Conservation (phyloP, 2,113 vertebrate species). For the Dinomys branickii region DNA sequence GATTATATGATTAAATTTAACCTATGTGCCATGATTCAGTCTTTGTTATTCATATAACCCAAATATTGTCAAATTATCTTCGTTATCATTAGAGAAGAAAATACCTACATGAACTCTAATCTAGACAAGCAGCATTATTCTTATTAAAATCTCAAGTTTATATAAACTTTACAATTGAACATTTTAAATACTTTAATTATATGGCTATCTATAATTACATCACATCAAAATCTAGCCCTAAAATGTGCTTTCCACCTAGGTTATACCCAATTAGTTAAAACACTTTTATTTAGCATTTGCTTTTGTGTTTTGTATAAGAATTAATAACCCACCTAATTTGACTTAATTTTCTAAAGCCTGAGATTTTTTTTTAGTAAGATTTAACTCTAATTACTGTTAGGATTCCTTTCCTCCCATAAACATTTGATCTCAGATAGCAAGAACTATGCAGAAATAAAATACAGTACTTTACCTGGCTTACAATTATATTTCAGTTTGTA, state of each 20-base stretch:
- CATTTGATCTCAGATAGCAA: background rate
- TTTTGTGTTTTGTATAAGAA: slow-evolving; percentile 54
- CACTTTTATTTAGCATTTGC: slow-evolving; percentile 48
- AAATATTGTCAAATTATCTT: slow-evolving; percentile 45
- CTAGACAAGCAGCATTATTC: slow-evolving; percentile 49
- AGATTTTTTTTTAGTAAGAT: slow-evolving; percentile 44
- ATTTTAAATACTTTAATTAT: slow-evolving; percentile 54
- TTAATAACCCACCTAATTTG: slow-evolving; percentile 52
- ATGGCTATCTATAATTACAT: slow-evolving; percentile 46
- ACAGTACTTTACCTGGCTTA: slow-evolving; percentile 21
- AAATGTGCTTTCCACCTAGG: slow-evolving; percentile 45
- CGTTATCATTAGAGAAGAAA: slow-evolving; percentile 25
- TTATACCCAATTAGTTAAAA: slow-evolving; percentile 28
- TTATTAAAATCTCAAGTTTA: slow-evolving; percentile 51
- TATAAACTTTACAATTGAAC: slow-evolving; percentile 45
- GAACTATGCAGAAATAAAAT: slow-evolving; percentile 30
- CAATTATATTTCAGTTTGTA: slow-evolving; percentile 44
- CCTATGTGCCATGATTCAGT: background rate
- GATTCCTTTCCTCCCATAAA: slow-evolving; percentile 28
- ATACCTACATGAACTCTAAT: slow-evolving; percentile 2
- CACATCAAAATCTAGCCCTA: slow-evolving; percentile 23
- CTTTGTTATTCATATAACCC: background rate
- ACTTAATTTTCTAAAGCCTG: slow-evolving; percentile 66
- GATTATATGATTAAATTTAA: slow-evolving; percentile 28
- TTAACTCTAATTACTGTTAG: slow-evolving; percentile 35